phyloP scores from a whole-genome alignment of 2,888 invertebrate species.

The Ochropacha duplaris region DNA sequence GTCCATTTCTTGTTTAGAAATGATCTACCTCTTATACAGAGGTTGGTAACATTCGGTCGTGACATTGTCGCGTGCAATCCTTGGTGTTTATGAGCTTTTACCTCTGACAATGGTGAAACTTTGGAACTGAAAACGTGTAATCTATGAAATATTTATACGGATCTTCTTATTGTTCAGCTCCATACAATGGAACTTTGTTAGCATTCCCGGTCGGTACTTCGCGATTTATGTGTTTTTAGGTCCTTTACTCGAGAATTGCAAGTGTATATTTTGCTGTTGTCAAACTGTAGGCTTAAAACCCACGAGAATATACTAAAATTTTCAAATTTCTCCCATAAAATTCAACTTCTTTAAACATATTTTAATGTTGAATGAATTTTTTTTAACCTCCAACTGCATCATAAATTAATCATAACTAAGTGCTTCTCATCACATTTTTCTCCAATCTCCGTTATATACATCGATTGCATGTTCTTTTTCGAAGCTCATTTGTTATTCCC shows the following conservation, averaged over 20 bases:
- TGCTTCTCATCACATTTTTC: neutral
- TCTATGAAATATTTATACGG: neutral
- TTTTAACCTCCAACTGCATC: neutral
- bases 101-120: conserved; percentile 24
- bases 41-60: conserved; percentile 36
- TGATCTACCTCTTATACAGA: conserved; percentile 37
- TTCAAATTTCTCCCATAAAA: neutral
- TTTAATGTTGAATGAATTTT: neutral
- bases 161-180: neutral
- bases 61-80: conserved; percentile 39
- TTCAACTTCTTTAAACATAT: neutral
- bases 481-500: conserved; percentile 6
- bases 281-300: neutral
- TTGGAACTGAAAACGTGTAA: conserved; percentile 10
- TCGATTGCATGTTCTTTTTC: neutral
- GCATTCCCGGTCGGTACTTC: neutral
- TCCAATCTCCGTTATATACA: neutral
- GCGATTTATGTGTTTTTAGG: neutral
- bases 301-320: too few relatives aligned
- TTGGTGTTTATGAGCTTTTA: conserved; percentile 36
- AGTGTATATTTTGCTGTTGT: neutral
- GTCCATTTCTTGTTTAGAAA: conserved; percentile 54
- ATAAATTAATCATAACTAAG: neutral
- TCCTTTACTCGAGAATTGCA: neutral
- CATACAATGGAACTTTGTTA: neutral